Evolutionary conservation across 2,113 vertebrate species (phyloP).

Genomic region (Pagrus major): DNA sequence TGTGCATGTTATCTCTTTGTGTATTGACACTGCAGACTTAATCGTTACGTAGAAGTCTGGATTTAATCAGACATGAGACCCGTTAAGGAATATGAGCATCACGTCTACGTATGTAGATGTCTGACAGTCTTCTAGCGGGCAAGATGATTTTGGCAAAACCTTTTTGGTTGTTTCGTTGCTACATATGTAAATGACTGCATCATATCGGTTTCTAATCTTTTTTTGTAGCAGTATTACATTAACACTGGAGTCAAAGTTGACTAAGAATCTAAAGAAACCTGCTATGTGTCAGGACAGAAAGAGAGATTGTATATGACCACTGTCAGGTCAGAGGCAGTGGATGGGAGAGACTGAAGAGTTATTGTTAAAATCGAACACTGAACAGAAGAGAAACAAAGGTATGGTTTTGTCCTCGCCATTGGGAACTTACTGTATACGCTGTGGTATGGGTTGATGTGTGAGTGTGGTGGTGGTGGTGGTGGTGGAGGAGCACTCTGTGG

Average conservation of each 20-base stretch:
- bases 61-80: too few species aligned
- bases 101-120: not conserved
- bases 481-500: conserved; percentile 30
- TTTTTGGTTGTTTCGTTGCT: not conserved
- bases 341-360: not conserved
- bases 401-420: conserved; percentile 22
- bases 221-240: too few species aligned
- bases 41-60: too few species aligned
- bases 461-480: too few species aligned
- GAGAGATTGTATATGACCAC: not conserved
- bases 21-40: not conserved
- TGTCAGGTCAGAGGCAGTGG: not conserved
- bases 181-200: not conserved
- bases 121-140: not conserved
- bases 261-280: not conserved
- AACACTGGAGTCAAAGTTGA: too few species aligned
- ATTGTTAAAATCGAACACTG: not conserved
- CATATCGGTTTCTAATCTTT: too few species aligned
- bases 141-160: not conserved
- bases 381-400: conserved; percentile 19
- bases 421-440: conserved; percentile 36
- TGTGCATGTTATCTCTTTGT: not conserved
- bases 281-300: not conserved
- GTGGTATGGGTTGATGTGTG: conserved; percentile 15
- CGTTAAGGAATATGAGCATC: too few species aligned